Base-by-base conservation (phyloP, 2,888 invertebrate genomes). In the Frankliniella fusca region DNA sequence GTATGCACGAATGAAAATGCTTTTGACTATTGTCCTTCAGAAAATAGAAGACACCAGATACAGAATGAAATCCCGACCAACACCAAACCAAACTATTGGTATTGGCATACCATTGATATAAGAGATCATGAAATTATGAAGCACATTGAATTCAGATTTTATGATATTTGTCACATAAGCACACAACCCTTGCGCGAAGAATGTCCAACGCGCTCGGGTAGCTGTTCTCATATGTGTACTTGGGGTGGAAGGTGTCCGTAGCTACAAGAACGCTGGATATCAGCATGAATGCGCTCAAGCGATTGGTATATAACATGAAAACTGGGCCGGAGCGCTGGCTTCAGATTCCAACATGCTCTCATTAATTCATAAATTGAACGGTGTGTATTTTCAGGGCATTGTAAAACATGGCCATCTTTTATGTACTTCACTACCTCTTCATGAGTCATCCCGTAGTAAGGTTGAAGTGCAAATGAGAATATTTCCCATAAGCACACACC, bases 401-500 rank as follows among this genome's bases (percentile, higher is more conserved):
- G 93, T 81, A 98, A 91, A 80, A 97, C 94, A 88, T 97, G 95
- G 18, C 97, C 97, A 85, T 97, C 97, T 88, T 97, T 97, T 82
- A 98, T 92, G 89, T 94, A 97, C 87, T 95, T 94, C 20, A 97
- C 96, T 54, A 98, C 98, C 90, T 98, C 97, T 88, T 97, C 97
- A 87, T 98, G 98, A 18, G 97, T 97, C 94, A 97, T 95, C 9
- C 97, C 98, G 88, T 96, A 97, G 87, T 98, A 98, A 12, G 98
- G 98, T 88, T 98, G 98, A 84, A 97, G 90, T 48, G 97, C 97
- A 89, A 96, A 98, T 80, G 97, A 95, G 88, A 97, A 98, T 87
- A 98, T 96, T 89, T 98, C 98, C 98, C 98, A 98, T 80, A 98
- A 90, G 86, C 97, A 95, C 27, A 98, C 96, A 81, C 97, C 98